A percentile compares a stretch with the other conserved stretches of the same genome.
Evolutionary conservation across 2,113 vertebrate genomes (phyloP).

Genomic region (Podarcis raffonei): DNA sequence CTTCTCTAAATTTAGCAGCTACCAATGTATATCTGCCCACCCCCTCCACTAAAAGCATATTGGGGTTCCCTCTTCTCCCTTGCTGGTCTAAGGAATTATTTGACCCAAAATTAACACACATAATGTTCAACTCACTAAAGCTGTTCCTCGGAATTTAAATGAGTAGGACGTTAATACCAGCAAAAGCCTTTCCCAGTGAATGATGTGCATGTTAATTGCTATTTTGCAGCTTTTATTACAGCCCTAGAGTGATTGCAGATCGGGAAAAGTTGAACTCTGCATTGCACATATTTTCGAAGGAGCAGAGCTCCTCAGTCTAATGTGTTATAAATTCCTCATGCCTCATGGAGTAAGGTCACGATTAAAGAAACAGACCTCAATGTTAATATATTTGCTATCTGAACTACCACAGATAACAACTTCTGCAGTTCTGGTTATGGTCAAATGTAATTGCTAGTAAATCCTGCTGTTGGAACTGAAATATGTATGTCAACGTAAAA

Average conservation of each 20-base stretch:
- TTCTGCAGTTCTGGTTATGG: background rate
- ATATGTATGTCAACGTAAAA: background rate
- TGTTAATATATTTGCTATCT: background rate
- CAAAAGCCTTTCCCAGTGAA: constrained; percentile 42
- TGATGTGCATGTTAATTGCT: constrained; percentile 6
- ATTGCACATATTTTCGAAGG: constrained; percentile 27
- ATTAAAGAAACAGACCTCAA: background rate
- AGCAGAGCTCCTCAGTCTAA: constrained; percentile 15
- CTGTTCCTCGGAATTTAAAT: constrained; percentile 35
- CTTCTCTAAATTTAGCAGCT: background rate
- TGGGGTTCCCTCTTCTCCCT: background rate
- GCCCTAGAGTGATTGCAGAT: constrained; percentile 16
- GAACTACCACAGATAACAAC: background rate
- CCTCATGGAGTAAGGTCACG: background rate
- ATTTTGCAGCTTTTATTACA: constrained; percentile 37
- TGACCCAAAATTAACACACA: constrained; percentile 32
- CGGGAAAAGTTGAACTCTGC: constrained; percentile 33
- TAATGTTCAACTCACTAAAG: constrained; percentile 2
- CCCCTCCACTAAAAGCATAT: constrained; percentile 22
- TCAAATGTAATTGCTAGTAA: background rate
- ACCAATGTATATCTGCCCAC: background rate
- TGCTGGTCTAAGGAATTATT: constrained; percentile 17
- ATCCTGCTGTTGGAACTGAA: background rate
- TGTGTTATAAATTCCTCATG: background rate
- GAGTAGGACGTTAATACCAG: constrained; percentile 4